Evolutionary conservation across 2,888 invertebrate species (phyloP).

Genomic region (Actias luna): DNA sequence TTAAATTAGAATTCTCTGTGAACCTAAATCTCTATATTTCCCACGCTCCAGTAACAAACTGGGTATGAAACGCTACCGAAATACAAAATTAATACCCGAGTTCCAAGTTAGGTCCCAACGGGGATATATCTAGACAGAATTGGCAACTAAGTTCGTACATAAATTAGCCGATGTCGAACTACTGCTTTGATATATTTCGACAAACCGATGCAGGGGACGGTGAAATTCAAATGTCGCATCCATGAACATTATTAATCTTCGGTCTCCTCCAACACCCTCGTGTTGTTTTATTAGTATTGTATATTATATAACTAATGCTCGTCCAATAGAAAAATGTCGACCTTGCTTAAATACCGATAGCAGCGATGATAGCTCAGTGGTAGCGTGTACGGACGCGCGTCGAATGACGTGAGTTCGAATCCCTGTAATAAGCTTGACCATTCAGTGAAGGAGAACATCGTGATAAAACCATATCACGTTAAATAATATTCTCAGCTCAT

Average conservation of each 20-base stretch:
- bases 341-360: no score
- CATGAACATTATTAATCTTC: not conserved
- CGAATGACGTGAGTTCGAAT: no score
- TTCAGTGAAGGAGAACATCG: no score
- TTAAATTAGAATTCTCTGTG: not conserved
- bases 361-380: no score
- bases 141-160: constrained; percentile 33
- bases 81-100: constrained; percentile 5
- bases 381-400: no score
- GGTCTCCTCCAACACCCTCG: not conserved
- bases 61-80: not conserved
- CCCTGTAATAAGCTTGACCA: no score
- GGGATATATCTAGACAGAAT: constrained; percentile 6
- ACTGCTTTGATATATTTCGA: constrained; percentile 30
- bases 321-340: no score
- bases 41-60: not conserved
- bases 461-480: no score
- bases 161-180: constrained; percentile 31
- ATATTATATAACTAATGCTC: no score
- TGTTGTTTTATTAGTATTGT: not conserved
- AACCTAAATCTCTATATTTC: not conserved
- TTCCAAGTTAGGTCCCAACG: constrained; percentile 5
- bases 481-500: no score
- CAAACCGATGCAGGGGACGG: constrained; percentile 1
- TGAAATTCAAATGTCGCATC: not conserved